Evolutionary conservation across 2,797 vertebrate species (phyloP).

Genomic region (Hoplostethus mediterraneus): DNA sequence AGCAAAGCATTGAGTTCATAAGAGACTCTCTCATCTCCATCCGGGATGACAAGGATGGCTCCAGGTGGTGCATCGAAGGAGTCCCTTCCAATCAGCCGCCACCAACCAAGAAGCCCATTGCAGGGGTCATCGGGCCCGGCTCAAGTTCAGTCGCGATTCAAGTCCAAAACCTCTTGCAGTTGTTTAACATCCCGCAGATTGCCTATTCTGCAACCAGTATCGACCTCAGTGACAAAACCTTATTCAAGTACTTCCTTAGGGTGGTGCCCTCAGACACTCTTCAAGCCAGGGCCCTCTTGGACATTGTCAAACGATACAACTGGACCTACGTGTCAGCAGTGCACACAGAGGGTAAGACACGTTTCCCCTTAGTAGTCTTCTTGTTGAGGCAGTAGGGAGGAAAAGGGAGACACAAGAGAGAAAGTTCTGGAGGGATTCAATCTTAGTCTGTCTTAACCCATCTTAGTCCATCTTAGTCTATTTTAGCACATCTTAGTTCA

Average conservation of each 20-base stretch:
- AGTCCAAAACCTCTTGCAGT: constrained; percentile 96
- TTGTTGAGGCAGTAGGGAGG: not conserved
- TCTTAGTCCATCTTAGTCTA: too few relatives aligned
- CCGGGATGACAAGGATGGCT: constrained; percentile 91
- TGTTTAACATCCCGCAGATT: constrained; percentile 99
- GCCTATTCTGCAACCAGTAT: constrained; percentile 98
- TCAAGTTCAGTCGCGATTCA: constrained; percentile 98
- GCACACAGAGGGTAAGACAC: constrained; percentile 94
- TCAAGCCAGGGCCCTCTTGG: constrained; percentile 95
- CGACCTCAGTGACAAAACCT: constrained; percentile 95
- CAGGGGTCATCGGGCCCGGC: constrained; percentile 96
- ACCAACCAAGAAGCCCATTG: constrained; percentile 94
- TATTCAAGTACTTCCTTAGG: constrained; percentile 98
- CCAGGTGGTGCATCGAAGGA: constrained; percentile 92
- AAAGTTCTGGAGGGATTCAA: not conserved
- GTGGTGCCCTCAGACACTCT: constrained; percentile 97
- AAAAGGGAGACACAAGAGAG: not conserved
- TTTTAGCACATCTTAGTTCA: too few relatives aligned
- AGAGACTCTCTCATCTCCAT: constrained; percentile 98
- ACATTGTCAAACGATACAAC: constrained; percentile 98
- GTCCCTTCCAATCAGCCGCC: constrained; percentile 84
- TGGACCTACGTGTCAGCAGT: constrained; percentile 99
- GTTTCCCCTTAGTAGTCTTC: not conserved
- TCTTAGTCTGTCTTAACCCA: not conserved
- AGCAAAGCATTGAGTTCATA: constrained; percentile 99